Percentiles rank a stretch among this genome's conserved stretches.
These are phyloP conservation scores for Poecilia gillii DNA, from an alignment of 2,797 vertebrate genomes.

Conservation along the genomic window DNA sequence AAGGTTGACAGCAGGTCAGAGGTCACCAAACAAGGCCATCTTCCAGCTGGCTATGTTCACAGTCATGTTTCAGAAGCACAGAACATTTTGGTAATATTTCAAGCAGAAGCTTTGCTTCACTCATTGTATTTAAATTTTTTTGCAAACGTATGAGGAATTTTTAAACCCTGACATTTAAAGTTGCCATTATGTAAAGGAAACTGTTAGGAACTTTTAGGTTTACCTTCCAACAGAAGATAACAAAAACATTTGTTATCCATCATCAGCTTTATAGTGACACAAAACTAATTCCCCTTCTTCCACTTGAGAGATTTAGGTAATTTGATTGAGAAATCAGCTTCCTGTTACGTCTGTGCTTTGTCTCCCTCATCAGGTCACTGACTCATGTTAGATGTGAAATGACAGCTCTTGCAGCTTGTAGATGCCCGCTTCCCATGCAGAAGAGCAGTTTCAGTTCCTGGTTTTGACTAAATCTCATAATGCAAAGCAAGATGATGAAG, in stretches of 20 bases:
- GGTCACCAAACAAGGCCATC: conserved; percentile 53
- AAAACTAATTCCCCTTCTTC: conserved; percentile 9
- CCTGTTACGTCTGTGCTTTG: conserved; percentile 57
- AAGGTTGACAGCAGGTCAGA: conserved; percentile 63
- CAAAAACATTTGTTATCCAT: conserved; percentile 17
- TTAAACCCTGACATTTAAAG: background rate
- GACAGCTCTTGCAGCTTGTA: conserved; percentile 44
- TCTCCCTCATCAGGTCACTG: conserved; percentile 48
- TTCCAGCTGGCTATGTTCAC: conserved; percentile 42
- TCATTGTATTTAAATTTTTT: conserved; percentile 7
- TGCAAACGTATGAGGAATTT: background rate
- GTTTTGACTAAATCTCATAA: background rate
- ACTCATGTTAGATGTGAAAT: conserved; percentile 58
- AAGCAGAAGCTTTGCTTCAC: background rate
- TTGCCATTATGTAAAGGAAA: background rate
- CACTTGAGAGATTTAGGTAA: conserved; percentile 39
- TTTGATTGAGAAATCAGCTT: conserved; percentile 58
- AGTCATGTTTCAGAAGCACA: conserved; percentile 29
- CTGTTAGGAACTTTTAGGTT: background rate
- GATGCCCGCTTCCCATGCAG: conserved; percentile 51
- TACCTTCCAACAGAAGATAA: conserved; percentile 16
- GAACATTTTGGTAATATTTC: conserved; percentile 1
- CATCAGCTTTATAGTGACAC: conserved; percentile 14
- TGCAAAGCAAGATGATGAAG: background rate
- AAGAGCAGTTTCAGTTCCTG: conserved; percentile 46